Percentiles rank a stretch among this genome's conserved stretches.
These are phyloP conservation scores for Danio choprae DNA, from an alignment of 2,797 vertebrate genomes.

Conservation along the genomic window DNA sequence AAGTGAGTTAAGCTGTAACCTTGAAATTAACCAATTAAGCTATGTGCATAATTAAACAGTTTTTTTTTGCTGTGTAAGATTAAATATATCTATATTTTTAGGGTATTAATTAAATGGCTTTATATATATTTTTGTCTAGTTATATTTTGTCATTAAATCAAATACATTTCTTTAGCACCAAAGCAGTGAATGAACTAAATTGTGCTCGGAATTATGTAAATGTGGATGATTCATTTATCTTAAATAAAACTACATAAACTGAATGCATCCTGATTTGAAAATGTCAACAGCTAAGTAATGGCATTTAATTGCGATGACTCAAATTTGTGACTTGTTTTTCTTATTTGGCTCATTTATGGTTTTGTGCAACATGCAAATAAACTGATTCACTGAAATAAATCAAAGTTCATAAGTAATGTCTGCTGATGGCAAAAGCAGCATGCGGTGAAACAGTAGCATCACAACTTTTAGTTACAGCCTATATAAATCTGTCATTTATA, in stretches of 20 bases:
- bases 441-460: background rate
- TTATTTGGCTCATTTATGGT: background rate
- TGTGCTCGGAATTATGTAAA: background rate
- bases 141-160: background rate
- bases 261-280: background rate
- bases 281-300: background rate
- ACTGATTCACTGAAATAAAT: background rate
- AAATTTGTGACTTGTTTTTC: background rate
- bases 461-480: background rate
- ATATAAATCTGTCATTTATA: too few species aligned
- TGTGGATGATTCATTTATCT: background rate
- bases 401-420: background rate
- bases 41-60: too few species aligned
- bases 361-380: background rate
- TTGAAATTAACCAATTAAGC: too few species aligned
- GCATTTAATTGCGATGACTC: conserved; percentile 2
- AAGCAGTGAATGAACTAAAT: background rate
- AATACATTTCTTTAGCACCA: background rate
- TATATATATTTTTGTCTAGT: background rate
- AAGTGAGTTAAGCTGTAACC: too few species aligned
- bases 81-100: too few species aligned
- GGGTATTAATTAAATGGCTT: background rate
- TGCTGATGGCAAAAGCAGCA: background rate
- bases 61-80: too few species aligned
- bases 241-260: background rate